These are phyloP conservation scores for Pseudonaja textilis DNA, from an alignment of 2,113 vertebrate species.

Conservation along the genomic window DNA sequence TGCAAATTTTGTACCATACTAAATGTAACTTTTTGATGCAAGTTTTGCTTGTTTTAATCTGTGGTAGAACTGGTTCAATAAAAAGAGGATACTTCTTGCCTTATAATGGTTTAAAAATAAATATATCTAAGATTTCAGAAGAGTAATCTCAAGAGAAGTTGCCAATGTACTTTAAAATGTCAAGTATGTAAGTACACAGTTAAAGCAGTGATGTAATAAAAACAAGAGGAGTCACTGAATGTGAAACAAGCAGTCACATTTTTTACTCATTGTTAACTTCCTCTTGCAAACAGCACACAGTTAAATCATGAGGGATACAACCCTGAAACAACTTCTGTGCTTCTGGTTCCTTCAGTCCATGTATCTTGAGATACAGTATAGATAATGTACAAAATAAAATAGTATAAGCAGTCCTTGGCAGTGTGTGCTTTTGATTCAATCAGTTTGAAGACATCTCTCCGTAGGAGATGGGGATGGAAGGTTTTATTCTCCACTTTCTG, in stretches of 20 bases:
- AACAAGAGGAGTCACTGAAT: not conserved
- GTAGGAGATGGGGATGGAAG: not conserved
- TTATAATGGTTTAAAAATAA: not conserved
- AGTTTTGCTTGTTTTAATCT: not conserved
- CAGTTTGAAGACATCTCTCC: not conserved
- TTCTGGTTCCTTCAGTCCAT: not conserved
- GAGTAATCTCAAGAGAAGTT: not conserved
- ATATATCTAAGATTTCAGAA: not conserved
- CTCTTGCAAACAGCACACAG: not conserved
- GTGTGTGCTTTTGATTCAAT: not conserved
- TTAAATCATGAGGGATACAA: not conserved
- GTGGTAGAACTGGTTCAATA: not conserved
- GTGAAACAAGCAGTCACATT: not conserved
- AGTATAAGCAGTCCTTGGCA: not conserved
- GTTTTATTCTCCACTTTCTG: not conserved
- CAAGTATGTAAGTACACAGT: not conserved
- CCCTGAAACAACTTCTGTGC: not conserved
- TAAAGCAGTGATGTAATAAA: not conserved
- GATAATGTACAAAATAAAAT: not conserved
- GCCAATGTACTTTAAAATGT: not conserved
- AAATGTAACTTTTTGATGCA: not conserved
- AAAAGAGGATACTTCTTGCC: not conserved
- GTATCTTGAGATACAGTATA: not conserved
- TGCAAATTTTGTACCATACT: not conserved
- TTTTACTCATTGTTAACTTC: not conserved